Percentiles rank a stretch among this genome's conserved stretches.
These are phyloP conservation scores for Cephalopholis sonnerati DNA, from an alignment of 2,113 vertebrate genomes.

Conservation along the genomic window DNA sequence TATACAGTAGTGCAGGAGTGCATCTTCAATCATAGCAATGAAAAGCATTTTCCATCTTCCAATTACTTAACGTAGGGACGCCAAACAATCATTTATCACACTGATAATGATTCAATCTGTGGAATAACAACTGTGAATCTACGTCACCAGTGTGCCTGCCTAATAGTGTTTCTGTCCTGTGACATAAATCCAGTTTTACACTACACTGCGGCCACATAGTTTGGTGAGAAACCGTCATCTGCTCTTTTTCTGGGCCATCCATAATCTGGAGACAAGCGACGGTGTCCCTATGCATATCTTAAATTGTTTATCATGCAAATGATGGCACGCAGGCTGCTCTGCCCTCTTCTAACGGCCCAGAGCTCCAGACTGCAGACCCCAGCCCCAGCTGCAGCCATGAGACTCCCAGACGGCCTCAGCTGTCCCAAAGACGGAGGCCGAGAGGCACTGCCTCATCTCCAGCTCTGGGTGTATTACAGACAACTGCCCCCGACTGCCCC, in stretches of 20 bases:
- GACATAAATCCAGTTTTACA: conserved; percentile 51
- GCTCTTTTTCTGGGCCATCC: conserved; percentile 81
- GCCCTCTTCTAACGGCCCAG: conserved; percentile 74
- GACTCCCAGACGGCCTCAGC: conserved; percentile 80
- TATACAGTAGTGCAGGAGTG: conserved; percentile 14
- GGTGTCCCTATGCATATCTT: conserved; percentile 85
- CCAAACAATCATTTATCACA: conserved; percentile 35
- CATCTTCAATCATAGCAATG: conserved; percentile 31
- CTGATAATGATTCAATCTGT: conserved; percentile 9
- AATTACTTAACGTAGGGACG: conserved; percentile 30
- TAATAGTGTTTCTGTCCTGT: conserved; percentile 25
- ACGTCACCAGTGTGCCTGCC: conserved; percentile 21
- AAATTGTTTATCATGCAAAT: conserved; percentile 89
- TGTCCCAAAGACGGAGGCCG: conserved; percentile 65
- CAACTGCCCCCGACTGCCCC: conserved; percentile 12
- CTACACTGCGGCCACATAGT: conserved; percentile 25
- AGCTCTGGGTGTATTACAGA: conserved; percentile 32
- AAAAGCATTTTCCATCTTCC: conserved; percentile 24
- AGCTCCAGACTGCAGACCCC: conserved; percentile 79
- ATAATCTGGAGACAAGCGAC: conserved; percentile 81
- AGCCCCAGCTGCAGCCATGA: conserved; percentile 80
- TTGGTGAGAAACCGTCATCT: conserved; percentile 80
- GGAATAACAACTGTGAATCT: conserved; percentile 27
- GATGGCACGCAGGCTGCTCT: conserved; percentile 75
- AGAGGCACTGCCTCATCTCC: conserved; percentile 50